Percentiles rank a stretch among this genome's conserved stretches.
phyloP scores from a whole-genome alignment of 2,888 invertebrate genomes.

The Cantharis lateralis region DNA sequence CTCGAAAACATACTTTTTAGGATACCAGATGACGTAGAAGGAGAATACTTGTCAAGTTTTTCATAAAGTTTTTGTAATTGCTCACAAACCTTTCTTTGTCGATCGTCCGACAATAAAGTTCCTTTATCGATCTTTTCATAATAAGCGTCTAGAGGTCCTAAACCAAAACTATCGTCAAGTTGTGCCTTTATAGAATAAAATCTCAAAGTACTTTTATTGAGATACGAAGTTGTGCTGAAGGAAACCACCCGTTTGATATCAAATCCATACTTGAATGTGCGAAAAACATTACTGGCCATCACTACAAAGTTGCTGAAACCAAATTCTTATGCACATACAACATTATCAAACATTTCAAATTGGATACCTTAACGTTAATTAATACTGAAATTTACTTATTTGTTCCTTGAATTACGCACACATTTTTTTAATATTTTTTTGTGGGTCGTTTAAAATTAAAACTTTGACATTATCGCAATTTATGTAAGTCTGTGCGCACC shows the following conservation, averaged over 20 bases:
- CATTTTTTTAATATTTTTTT: neutral
- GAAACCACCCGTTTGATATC: neutral
- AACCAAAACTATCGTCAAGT: constrained; percentile 9
- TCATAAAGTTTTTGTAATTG: constrained; percentile 72
- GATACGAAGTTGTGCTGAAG: neutral
- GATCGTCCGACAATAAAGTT: constrained; percentile 67
- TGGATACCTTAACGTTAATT: neutral
- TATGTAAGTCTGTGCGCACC: neutral
- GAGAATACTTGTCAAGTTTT: constrained; percentile 64
- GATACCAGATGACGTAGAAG: constrained; percentile 53
- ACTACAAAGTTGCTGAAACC: neutral
- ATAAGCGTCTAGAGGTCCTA: constrained; percentile 26
- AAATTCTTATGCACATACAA: neutral
- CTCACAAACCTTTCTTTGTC: constrained; percentile 73
- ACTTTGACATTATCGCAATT: neutral
- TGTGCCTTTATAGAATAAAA: constrained; percentile 19
- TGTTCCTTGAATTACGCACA: neutral
- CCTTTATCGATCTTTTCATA: constrained; percentile 61
- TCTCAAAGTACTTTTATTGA: neutral
- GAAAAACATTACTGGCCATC: neutral
- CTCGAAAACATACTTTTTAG: constrained; percentile 49
- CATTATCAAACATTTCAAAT: neutral
- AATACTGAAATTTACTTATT: neutral
- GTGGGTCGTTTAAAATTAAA: neutral
- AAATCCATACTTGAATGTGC: neutral